phyloP scores from a whole-genome alignment of 2,113 vertebrate genomes.

The Macrotis lagotis region DNA sequence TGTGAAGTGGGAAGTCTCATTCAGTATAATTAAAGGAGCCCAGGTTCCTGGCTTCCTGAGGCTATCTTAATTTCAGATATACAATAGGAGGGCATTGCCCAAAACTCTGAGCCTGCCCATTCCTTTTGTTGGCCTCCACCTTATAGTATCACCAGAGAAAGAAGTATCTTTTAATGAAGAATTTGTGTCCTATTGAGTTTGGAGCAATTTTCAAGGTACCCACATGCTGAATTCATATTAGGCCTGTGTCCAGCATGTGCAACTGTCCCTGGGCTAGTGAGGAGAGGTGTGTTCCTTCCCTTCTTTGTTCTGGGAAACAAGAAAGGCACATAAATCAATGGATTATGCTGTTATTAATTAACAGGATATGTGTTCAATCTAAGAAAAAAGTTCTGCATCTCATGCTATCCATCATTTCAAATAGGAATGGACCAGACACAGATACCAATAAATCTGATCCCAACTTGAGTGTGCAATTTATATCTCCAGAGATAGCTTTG shows the following conservation, averaged over 20 bases:
- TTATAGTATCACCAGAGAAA: background rate
- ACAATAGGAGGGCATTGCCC: background rate
- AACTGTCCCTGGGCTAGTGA: background rate
- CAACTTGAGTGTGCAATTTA: background rate
- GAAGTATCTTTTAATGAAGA: background rate
- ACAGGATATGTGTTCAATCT: background rate
- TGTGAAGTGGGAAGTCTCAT: background rate
- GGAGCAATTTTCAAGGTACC: background rate
- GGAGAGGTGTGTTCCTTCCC: background rate
- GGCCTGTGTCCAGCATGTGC: background rate
- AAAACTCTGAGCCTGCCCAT: background rate
- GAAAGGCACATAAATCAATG: background rate
- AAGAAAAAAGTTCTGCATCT: background rate
- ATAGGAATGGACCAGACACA: background rate
- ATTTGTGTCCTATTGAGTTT: background rate
- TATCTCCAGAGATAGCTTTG: background rate
- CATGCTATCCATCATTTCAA: background rate
- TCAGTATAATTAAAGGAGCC: background rate
- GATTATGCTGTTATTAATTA: background rate
- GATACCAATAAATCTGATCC: background rate
- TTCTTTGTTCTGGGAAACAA: background rate
- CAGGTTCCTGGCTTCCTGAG: background rate
- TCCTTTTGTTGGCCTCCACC: background rate
- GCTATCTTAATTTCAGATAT: background rate
- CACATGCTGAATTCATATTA: background rate